phyloP scores from a whole-genome alignment of 2,113 vertebrate genomes.

The Charadrius vociferus region DNA sequence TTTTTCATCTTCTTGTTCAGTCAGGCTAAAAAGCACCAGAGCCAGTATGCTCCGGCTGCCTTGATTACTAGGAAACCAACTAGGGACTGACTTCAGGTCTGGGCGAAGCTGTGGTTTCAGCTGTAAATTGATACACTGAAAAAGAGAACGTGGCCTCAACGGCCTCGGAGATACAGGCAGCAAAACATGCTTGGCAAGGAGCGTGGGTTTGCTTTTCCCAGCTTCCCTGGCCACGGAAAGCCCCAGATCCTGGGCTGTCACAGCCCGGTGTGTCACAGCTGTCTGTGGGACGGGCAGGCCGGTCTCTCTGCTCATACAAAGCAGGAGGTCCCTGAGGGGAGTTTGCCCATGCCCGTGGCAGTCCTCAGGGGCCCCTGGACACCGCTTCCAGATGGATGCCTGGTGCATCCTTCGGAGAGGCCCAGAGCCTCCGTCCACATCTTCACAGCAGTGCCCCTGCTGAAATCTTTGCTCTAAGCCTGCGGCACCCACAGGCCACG shows the following conservation, averaged over 20 bases:
- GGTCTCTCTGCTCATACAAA: fast-evolving
- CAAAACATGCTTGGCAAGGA: background rate
- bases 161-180: background rate
- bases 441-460: background rate
- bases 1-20: background rate
- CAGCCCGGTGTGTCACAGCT: background rate
- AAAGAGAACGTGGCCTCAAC: background rate
- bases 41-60: background rate
- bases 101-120: background rate
- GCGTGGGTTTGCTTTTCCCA: background rate
- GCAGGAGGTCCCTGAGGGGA: background rate
- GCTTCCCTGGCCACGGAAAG: background rate
- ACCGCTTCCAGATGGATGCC: background rate
- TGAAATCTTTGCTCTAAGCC: background rate
- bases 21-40: background rate
- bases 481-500: too few species aligned
- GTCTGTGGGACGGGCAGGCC: fast-evolving
- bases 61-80: background rate
- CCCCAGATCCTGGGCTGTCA: background rate
- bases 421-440: background rate
- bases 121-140: background rate
- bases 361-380: fast-evolving
- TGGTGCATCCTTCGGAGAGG: fast-evolving
- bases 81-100: background rate
- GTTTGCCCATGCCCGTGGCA: fast-evolving